Conservation (phyloP, 2,797 vertebrate species). For the Epinephelus coioides region DNA sequence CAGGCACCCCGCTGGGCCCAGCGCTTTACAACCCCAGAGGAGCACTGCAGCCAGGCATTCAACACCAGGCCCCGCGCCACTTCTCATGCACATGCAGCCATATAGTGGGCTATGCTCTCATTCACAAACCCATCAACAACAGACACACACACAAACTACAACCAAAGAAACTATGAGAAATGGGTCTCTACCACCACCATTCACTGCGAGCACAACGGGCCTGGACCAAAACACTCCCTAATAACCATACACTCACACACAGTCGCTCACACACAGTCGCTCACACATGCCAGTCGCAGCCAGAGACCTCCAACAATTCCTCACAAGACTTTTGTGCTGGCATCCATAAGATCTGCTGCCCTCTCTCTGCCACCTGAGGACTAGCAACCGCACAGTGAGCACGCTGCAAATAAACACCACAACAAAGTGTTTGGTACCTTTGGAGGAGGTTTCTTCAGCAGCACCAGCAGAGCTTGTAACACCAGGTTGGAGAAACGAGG, state of each 20-base stretch:
- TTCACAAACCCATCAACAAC: slow-evolving; percentile 79
- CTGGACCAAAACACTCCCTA: slow-evolving; percentile 74
- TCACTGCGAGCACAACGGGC: slow-evolving; percentile 77
- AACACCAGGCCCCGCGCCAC: slow-evolving; percentile 78
- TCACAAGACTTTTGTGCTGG: slow-evolving; percentile 37
- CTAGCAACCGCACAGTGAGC: slow-evolving; percentile 44
- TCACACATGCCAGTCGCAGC: slow-evolving; percentile 70
- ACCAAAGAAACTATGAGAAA: slow-evolving; percentile 78
- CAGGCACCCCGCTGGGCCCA: slow-evolving; percentile 94
- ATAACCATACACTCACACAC: slow-evolving; percentile 72
- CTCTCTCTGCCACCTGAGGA: slow-evolving; percentile 74
- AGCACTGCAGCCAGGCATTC: slow-evolving; percentile 83
- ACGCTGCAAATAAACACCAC: background rate
- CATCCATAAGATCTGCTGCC: slow-evolving; percentile 82
- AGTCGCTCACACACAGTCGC: slow-evolving; percentile 45
- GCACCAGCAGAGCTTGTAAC: slow-evolving; percentile 93
- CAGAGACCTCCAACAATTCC: slow-evolving; percentile 62
- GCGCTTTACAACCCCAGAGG: slow-evolving; percentile 90
- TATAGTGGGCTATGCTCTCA: slow-evolving; percentile 78
- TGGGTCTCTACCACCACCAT: slow-evolving; percentile 78
- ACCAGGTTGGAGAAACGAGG: slow-evolving; percentile 98
- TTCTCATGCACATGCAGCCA: slow-evolving; percentile 83
- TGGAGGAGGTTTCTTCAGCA: slow-evolving; percentile 95
- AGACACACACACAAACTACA: slow-evolving; percentile 69
- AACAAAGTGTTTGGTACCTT: slow-evolving; percentile 83